Conservation (phyloP, 2,113 vertebrate species). For the Hippocampus abdominalis region DNA sequence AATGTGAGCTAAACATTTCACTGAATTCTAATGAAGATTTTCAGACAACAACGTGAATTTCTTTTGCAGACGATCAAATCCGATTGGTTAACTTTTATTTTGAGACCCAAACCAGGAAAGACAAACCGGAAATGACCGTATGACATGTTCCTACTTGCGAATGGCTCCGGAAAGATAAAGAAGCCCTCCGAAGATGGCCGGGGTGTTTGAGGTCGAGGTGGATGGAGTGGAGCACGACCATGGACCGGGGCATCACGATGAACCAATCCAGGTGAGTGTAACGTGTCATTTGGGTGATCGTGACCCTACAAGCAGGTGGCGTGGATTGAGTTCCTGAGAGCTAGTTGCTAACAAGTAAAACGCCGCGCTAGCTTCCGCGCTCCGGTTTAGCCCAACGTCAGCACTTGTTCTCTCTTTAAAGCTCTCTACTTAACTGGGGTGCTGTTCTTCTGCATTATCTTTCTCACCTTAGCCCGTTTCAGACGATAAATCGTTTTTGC, state of each 20-base stretch:
- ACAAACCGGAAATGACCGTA: conserved; percentile 31
- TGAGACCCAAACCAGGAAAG: conserved; percentile 7
- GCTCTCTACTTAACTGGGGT: conserved; percentile 4
- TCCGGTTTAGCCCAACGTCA: conserved; percentile 22
- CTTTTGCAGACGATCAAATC: not conserved
- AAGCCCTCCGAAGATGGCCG: conserved; percentile 75
- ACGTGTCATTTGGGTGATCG: not conserved
- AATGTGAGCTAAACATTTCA: too few species aligned
- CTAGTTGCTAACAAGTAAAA: not conserved
- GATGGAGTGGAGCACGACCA: conserved; percentile 77
- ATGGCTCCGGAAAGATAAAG: conserved; percentile 57
- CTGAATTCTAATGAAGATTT: too few species aligned
- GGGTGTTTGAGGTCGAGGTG: conserved; percentile 81
- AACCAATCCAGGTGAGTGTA: conserved; percentile 59
- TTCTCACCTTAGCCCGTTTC: not conserved
- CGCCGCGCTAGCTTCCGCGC: not conserved
- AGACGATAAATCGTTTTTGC: not conserved
- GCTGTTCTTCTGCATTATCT: too few species aligned
- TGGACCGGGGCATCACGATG: conserved; percentile 63
- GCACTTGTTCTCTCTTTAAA: conserved; percentile 25
- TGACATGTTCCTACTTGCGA: conserved; percentile 23
- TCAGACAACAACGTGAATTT: not conserved
- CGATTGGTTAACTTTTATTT: conserved; percentile 34
- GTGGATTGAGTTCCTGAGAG: not conserved
- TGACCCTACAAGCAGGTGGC: not conserved